These are phyloP conservation scores for Sebastes matsubarae DNA, from an alignment of 2,797 vertebrate genomes.

Conservation along the genomic window DNA sequence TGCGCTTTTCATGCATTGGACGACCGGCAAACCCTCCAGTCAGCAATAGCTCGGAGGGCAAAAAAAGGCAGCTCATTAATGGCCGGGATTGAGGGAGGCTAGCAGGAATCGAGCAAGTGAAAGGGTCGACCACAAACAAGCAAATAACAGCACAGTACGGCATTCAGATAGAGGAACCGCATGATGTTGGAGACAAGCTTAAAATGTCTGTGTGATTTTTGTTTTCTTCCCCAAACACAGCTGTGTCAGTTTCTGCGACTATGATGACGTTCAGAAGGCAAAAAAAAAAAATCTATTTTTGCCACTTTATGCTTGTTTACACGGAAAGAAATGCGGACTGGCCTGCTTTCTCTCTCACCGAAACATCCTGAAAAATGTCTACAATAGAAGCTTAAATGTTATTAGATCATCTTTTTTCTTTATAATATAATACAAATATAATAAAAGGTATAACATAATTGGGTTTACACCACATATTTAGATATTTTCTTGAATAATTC, in stretches of 20 bases:
- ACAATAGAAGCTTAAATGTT: not conserved
- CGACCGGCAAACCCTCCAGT: constrained; percentile 27
- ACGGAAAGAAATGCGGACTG: not conserved
- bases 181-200: constrained; percentile 21
- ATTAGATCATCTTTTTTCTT: not conserved
- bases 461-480: not conserved
- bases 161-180: constrained; percentile 18
- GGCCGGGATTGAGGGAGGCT: constrained; percentile 26
- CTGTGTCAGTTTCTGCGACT: constrained; percentile 32
- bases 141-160: constrained; percentile 38
- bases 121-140: constrained; percentile 37
- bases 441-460: constrained; percentile 3
- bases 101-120: constrained; percentile 21
- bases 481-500: constrained; percentile 10
- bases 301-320: constrained; percentile 39
- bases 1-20: constrained; percentile 32
- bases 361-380: not conserved
- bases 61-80: constrained; percentile 47
- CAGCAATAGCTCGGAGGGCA: constrained; percentile 16
- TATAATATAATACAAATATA: not conserved
- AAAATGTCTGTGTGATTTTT: constrained; percentile 35
- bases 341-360: not conserved
- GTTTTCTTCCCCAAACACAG: constrained; percentile 29
- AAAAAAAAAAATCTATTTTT: constrained; percentile 20
- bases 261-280: constrained; percentile 24